Percentiles rank a stretch among this genome's conserved stretches.
Conservation (phyloP, 1,140 invertebrate genomes). For the Ceratina australensis region DNA sequence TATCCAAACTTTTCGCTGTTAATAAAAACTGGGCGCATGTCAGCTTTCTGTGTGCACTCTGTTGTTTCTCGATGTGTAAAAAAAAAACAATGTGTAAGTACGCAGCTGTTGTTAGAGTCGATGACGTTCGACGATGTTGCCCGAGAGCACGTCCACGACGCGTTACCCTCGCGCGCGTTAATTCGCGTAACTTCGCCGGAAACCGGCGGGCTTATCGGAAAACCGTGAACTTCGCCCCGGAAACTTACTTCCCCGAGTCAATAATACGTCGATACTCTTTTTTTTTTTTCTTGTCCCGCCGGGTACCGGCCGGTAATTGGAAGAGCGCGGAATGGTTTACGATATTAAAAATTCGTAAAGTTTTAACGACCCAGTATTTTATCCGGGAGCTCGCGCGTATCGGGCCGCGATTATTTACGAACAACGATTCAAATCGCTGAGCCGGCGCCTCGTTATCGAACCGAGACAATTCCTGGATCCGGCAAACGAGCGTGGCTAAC, state of each 20-base stretch:
- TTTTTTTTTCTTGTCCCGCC: neutral
- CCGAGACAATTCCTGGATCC: neutral
- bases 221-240: too few relatives aligned
- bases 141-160: neutral
- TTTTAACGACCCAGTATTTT: neutral
- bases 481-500: neutral
- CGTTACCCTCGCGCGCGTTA: too few relatives aligned
- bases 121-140: constrained; percentile 5
- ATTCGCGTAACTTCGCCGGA: neutral
- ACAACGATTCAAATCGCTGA: constrained; percentile 1
- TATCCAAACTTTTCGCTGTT: constrained; percentile 1
- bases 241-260: neutral
- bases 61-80: constrained; percentile 31
- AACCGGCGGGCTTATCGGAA: neutral
- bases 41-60: constrained; percentile 39
- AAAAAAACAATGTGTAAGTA: neutral
- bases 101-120: constrained; percentile 11
- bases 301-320: neutral
- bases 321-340: neutral
- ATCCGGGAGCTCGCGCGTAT: neutral
- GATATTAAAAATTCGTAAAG: constrained; percentile 14
- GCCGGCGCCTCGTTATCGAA: neutral
- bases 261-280: constrained; percentile 12
- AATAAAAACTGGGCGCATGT: constrained; percentile 27
- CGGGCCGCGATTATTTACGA: neutral